Evolutionary conservation across 2,797 vertebrate species (phyloP).

Genomic region (Clamator glandarius): DNA sequence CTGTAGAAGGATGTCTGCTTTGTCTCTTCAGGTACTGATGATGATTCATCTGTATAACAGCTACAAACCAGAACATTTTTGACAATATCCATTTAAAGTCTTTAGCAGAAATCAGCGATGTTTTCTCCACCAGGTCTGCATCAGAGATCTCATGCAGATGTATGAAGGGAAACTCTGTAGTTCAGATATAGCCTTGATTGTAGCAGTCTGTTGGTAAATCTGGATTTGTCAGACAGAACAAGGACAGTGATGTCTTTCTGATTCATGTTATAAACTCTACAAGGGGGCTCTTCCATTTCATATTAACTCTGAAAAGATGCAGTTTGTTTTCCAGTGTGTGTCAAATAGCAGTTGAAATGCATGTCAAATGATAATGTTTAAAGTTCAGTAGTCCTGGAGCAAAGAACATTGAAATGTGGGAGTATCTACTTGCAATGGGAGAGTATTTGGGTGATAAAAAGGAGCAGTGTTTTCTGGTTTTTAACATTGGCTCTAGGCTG

Average conservation of each 20-base stretch:
- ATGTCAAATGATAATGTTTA: neutral
- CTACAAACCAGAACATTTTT: neutral
- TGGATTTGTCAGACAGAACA: neutral
- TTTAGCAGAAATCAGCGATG: neutral
- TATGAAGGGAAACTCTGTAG: neutral
- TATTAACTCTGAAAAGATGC: neutral
- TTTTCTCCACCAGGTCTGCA: neutral
- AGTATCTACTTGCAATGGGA: accelerated
- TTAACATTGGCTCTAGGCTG: neutral
- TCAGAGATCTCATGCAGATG: neutral
- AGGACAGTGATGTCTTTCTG: neutral
- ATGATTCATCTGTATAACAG: neutral
- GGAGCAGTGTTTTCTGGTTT: neutral
- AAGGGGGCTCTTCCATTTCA: neutral
- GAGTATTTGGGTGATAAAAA: neutral
- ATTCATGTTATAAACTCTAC: neutral
- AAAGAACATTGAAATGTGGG: neutral
- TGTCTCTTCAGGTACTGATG: neutral
- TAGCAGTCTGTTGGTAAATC: neutral
- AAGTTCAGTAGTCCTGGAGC: neutral
- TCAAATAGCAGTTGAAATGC: neutral
- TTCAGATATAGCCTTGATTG: neutral
- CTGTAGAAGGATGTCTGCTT: neutral
- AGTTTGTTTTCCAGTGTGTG: neutral
- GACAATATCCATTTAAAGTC: neutral